Conservation (phyloP, 2,113 vertebrate genomes). For the Hyperopisus bebe region DNA sequence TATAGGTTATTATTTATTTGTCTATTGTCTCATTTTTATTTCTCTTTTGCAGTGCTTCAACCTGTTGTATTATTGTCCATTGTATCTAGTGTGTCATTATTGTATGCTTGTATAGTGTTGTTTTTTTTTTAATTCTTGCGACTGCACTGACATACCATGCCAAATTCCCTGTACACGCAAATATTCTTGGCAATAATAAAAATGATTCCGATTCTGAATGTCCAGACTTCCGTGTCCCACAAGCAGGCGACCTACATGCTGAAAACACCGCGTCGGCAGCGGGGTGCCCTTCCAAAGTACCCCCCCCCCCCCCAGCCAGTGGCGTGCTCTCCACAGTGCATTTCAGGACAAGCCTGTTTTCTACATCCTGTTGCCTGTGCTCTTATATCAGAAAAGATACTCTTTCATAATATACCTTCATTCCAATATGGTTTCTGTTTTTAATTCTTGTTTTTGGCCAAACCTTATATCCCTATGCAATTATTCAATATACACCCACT, state of each 20-base stretch:
- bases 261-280: background rate
- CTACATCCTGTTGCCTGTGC: background rate
- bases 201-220: background rate
- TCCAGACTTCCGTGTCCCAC: background rate
- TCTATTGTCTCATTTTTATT: background rate
- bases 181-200: background rate
- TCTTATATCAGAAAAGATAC: background rate
- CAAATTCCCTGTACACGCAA: background rate
- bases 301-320: background rate
- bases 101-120: background rate
- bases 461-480: constrained; percentile 70
- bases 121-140: background rate
- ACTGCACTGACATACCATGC: background rate
- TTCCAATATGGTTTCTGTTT: background rate
- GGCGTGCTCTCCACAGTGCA: background rate
- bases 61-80: background rate
- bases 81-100: background rate
- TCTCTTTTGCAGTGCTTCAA: background rate
- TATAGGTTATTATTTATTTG: background rate
- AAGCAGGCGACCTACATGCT: background rate
- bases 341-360: background rate
- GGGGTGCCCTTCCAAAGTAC: background rate
- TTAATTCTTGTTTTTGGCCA: constrained; percentile 41
- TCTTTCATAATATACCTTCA: background rate
- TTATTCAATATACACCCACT: constrained; percentile 80